Percentiles rank a stretch among this genome's conserved stretches.
phyloP scores from a whole-genome alignment of 2,888 invertebrate species.

The Helobdella robusta region DNA sequence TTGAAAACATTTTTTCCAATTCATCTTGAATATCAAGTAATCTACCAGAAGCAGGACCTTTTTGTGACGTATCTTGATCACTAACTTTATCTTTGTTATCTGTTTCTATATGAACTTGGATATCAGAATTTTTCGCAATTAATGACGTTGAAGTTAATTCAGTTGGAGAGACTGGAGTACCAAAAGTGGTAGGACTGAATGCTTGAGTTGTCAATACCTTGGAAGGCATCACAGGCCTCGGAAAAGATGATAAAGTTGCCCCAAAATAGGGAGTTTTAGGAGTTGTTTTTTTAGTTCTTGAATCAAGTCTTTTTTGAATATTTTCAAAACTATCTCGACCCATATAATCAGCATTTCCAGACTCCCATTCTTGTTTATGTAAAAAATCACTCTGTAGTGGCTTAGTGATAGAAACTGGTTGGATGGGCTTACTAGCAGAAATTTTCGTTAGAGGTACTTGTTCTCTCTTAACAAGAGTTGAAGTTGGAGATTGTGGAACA shows the following conservation, averaged over 20 bases:
- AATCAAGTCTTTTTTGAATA: conserved; percentile 7
- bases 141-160: too few relatives aligned
- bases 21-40: too few relatives aligned
- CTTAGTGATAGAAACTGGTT: not conserved
- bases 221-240: not conserved
- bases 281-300: not conserved
- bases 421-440: not conserved
- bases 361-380: conserved; percentile 13
- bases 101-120: too few relatives aligned
- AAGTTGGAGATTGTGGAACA: not conserved
- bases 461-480: not conserved
- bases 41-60: too few relatives aligned
- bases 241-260: not conserved
- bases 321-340: conserved; percentile 13
- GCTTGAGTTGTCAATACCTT: too few relatives aligned
- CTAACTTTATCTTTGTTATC: too few relatives aligned
- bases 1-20: too few relatives aligned
- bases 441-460: not conserved
- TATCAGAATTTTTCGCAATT: too few relatives aligned
- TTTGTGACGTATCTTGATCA: too few relatives aligned
- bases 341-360: conserved; percentile 11
- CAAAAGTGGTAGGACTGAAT: too few relatives aligned
- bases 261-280: not conserved
- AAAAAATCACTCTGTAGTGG: not conserved
- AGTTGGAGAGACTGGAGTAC: too few relatives aligned